phyloP scores from a whole-genome alignment of 53 echinoderm and acorn worm genomes.

The Paelopatides confundens region DNA sequence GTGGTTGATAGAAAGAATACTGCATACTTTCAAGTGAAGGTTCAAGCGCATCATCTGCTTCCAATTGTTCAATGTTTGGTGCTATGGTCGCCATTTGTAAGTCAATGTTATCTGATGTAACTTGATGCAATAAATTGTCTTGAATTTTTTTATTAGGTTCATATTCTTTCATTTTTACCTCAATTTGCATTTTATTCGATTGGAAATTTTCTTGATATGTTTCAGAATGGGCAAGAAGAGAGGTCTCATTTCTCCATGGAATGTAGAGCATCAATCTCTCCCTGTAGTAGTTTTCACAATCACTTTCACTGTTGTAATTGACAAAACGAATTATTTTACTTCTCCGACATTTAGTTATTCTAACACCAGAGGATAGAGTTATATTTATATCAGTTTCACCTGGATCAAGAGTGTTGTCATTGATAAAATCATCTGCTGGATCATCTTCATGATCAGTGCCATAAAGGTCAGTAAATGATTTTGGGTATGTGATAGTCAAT shows the following conservation, averaged over 20 bases:
- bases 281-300: not conserved
- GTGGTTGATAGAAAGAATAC: not conserved
- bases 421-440: not conserved
- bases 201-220: not conserved
- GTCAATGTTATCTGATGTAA: too few species aligned
- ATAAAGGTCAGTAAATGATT: conserved; percentile 48
- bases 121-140: too few species aligned
- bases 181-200: not conserved
- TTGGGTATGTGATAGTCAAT: conserved; percentile 31
- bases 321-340: conserved; percentile 51
- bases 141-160: not conserved
- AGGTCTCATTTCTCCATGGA: conserved; percentile 13
- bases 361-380: conserved; percentile 19
- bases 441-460: conserved; percentile 51
- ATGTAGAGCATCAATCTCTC: conserved; percentile 17
- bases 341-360: conserved; percentile 7
- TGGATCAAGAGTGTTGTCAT: not conserved
- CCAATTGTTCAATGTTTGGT: not conserved
- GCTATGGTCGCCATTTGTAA: not conserved
- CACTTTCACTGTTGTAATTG: conserved; percentile 16
- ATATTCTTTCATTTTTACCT: not conserved
- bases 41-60: not conserved
- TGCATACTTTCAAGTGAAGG: not conserved
- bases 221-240: not conserved
- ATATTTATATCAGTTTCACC: not conserved